A percentile compares a stretch with the other conserved stretches of the same genome.
Evolutionary conservation across 2,113 vertebrate species (phyloP).

Genomic region (Anarrhichthys ocellatus): DNA sequence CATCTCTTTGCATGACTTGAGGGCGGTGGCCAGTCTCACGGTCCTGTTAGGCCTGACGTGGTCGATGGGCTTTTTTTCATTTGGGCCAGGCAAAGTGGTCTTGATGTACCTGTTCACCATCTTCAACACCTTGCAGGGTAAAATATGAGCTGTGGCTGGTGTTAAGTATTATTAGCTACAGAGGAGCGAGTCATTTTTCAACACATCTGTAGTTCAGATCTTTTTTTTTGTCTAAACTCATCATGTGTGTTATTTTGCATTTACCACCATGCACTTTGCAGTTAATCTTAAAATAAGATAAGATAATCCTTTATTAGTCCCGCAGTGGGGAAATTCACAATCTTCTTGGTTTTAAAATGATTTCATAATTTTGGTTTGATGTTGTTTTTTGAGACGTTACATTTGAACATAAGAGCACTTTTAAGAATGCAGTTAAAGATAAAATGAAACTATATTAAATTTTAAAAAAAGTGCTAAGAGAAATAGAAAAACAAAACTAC

Average conservation of each 20-base stretch:
- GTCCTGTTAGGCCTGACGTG: conserved; percentile 92
- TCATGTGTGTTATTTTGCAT: neutral
- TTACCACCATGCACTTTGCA: neutral
- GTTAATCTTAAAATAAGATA: neutral
- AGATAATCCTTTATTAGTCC: too few relatives aligned
- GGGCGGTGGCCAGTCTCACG: conserved; percentile 86
- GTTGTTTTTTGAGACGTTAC: too few relatives aligned
- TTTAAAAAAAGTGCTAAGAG: neutral
- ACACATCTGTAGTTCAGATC: neutral
- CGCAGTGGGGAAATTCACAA: too few relatives aligned
- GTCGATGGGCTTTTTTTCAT: conserved; percentile 87
- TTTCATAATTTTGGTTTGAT: neutral
- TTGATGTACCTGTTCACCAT: conserved; percentile 90
- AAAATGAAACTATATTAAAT: neutral
- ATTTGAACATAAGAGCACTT: neutral
- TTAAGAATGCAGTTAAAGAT: neutral
- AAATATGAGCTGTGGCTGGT: conserved; percentile 3
- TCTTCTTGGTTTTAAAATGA: neutral
- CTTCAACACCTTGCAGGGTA: conserved; percentile 91
- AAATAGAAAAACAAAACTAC: neutral
- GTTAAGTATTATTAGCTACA: neutral
- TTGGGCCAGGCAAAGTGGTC: conserved; percentile 81
- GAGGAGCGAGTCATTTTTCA: neutral
- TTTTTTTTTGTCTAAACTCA: neutral
- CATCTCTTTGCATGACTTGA: conserved; percentile 81